Evolutionary conservation across 2,888 invertebrate species (phyloP).

Genomic region (Heteromurus nitidus): DNA sequence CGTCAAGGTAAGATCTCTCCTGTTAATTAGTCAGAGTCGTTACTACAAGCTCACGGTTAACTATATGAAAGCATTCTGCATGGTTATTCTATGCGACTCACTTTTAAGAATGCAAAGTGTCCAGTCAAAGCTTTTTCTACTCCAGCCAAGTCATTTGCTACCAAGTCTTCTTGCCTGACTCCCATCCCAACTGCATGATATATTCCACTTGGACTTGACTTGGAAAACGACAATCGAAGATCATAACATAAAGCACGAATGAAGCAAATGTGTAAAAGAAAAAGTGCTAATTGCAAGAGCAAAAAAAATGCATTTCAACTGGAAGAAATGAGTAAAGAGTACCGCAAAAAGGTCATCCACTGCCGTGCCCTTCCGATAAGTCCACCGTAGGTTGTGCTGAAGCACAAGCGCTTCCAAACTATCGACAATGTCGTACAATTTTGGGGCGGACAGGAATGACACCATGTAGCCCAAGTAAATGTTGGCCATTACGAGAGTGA

Average conservation of each 20-base stretch:
- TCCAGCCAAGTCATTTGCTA: constrained; percentile 62
- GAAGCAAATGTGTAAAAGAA: too few relatives aligned
- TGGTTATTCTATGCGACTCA: neutral
- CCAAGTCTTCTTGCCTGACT: constrained; percentile 56
- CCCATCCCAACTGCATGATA: constrained; percentile 70
- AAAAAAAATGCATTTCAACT: too few relatives aligned
- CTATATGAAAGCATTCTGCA: neutral
- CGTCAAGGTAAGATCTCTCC: constrained; percentile 72
- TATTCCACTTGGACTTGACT: constrained; percentile 66
- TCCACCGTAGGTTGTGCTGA: constrained; percentile 69
- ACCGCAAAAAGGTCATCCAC: constrained; percentile 66
- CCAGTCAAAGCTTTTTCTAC: constrained; percentile 64
- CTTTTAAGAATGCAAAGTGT: constrained; percentile 72
- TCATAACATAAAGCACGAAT: too few relatives aligned
- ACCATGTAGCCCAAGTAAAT: constrained; percentile 72
- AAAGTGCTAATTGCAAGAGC: too few relatives aligned
- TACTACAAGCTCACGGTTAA: too few relatives aligned
- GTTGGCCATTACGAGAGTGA: constrained; percentile 70
- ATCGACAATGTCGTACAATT: constrained; percentile 69
- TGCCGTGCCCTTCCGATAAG: constrained; percentile 70
- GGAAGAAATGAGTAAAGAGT: neutral
- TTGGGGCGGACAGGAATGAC: constrained; percentile 71
- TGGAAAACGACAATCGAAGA: too few relatives aligned
- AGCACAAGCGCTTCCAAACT: constrained; percentile 68
- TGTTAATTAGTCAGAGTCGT: constrained; percentile 25